Evolutionary conservation across 2,797 vertebrate species (phyloP).

Genomic region (Botia almorhae): DNA sequence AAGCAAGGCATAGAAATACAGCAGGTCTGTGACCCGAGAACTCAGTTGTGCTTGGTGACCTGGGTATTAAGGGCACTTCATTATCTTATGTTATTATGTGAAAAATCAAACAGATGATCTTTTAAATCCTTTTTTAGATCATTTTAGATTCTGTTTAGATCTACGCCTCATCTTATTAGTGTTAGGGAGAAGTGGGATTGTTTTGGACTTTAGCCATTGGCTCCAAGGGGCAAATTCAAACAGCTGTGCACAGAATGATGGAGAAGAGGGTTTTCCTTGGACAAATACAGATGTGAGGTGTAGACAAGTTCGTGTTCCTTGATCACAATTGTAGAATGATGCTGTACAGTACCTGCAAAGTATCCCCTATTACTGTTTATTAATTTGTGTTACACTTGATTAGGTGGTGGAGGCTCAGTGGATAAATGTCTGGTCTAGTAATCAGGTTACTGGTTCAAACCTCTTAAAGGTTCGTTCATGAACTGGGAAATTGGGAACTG

Average conservation of each 20-base stretch:
- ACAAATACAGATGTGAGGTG: no score
- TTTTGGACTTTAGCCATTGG: background rate
- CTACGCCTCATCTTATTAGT: background rate
- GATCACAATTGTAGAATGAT: background rate
- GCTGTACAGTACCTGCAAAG: background rate
- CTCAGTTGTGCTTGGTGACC: conserved; percentile 38
- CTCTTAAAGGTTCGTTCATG: background rate
- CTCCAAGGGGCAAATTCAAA: background rate
- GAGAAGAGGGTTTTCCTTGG: no score
- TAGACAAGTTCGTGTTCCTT: no score
- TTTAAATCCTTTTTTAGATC: background rate
- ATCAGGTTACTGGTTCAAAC: background rate
- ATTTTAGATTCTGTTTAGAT: background rate
- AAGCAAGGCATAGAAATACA: conserved; percentile 24
- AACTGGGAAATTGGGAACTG: background rate
- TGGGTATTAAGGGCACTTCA: conserved; percentile 69
- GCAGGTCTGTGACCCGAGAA: conserved; percentile 28
- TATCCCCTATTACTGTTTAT: background rate
- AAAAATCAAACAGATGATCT: background rate
- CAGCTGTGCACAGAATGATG: no score
- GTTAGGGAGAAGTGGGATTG: background rate
- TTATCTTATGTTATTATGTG: conserved; percentile 21
- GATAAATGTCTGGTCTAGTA: no score
- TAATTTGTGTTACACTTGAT: background rate
- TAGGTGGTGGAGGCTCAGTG: background rate